phyloP scores from a whole-genome alignment of 35 echinoderm and acorn worm species.

The Diadema setosum region DNA sequence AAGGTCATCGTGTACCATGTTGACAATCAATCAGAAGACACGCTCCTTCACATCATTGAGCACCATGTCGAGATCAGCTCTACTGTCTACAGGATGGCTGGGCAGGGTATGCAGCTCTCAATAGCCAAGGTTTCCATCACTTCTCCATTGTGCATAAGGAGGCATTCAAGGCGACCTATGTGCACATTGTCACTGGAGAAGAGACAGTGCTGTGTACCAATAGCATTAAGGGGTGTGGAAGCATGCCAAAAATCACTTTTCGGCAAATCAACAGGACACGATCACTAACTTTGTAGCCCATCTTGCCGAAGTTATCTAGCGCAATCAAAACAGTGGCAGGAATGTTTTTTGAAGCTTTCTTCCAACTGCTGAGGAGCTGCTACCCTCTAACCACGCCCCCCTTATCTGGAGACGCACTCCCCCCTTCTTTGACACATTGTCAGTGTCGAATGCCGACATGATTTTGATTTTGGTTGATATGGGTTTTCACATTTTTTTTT shows the following conservation, averaged over 20 bases:
- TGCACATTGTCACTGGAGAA: not conserved
- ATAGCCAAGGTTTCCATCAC: not conserved
- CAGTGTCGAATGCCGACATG: no score
- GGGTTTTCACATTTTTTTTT: no score
- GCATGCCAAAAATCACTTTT: not conserved
- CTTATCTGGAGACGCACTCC: not conserved
- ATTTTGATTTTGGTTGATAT: no score
- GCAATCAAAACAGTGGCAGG: not conserved
- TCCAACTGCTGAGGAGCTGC: no score
- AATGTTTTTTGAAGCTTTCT: no score
- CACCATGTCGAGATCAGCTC: not conserved
- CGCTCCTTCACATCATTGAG: not conserved
- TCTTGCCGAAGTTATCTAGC: not conserved
- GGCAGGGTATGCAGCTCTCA: not conserved
- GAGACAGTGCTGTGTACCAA: not conserved
- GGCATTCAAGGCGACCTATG: not conserved
- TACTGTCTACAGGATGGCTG: not conserved
- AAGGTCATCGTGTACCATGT: not conserved
- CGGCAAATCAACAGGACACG: not conserved
- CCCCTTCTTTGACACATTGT: not conserved
- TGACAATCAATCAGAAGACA: not conserved
- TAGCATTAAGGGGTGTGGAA: not conserved
- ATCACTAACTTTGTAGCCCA: not conserved
- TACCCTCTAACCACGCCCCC: not conserved
- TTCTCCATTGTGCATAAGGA: not conserved